These are phyloP conservation scores for Chiroxiphia lanceolata DNA, from an alignment of 2,797 vertebrate genomes.

Conservation along the genomic window DNA sequence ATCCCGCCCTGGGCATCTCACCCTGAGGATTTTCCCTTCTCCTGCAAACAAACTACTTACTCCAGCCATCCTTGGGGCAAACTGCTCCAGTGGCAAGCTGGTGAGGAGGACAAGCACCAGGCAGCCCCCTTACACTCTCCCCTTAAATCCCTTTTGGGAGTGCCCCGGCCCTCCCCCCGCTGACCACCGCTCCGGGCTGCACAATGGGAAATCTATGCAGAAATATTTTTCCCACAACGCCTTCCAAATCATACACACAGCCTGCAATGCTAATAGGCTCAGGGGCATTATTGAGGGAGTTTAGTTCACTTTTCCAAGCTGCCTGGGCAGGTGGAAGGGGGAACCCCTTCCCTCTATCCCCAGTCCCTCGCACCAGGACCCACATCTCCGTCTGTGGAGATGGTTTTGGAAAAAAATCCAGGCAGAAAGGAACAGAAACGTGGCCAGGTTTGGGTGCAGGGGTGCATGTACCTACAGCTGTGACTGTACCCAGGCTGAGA, in stretches of 20 bases:
- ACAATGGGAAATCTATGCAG: slow-evolving; percentile 44
- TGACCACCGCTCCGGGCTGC: neutral
- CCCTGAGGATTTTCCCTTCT: neutral
- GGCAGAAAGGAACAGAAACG: neutral
- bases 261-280: slow-evolving; percentile 44
- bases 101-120: neutral
- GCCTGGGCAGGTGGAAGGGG: neutral
- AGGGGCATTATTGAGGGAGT: neutral
- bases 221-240: slow-evolving; percentile 56
- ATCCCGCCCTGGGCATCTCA: neutral
- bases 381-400: neutral
- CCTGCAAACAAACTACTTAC: neutral
- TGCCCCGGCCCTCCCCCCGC: neutral
- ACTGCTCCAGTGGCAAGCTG: neutral
- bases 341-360: neutral
- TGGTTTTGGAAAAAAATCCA: neutral
- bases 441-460: fast-evolving
- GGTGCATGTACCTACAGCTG: fast-evolving
- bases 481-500: neutral
- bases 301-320: neutral
- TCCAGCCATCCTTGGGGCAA: neutral
- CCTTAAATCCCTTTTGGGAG: slow-evolving; percentile 22
- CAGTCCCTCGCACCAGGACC: fast-evolving
- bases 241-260: slow-evolving; percentile 40
- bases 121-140: neutral